phyloP scores from a whole-genome alignment of 2,797 vertebrate species.

The Bradypus variegatus region DNA sequence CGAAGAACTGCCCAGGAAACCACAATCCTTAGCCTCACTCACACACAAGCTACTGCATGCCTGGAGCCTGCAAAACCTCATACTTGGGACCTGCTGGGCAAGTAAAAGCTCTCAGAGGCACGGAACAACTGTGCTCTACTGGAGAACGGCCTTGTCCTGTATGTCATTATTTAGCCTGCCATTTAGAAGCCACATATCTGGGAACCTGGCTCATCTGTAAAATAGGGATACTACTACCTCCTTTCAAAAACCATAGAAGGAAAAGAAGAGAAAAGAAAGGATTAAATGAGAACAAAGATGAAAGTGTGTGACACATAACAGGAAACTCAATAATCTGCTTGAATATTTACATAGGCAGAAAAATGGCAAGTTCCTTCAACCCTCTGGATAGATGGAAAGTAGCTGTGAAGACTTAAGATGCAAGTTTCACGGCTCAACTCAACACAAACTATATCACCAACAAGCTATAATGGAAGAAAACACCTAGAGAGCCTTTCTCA shows the following conservation, averaged over 20 bases:
- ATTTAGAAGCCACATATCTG: not conserved
- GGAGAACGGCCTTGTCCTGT: not conserved
- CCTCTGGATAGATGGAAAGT: not conserved
- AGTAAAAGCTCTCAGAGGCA: not conserved
- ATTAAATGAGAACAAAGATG: not conserved
- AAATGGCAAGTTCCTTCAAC: conserved; percentile 9
- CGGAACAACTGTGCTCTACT: not conserved
- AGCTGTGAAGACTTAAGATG: not conserved
- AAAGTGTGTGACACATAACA: conserved; percentile 13
- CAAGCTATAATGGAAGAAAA: not conserved
- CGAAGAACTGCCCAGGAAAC: not conserved
- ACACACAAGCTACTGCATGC: not conserved
- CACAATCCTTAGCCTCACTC: not conserved
- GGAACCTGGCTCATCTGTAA: not conserved
- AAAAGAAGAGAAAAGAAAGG: not conserved
- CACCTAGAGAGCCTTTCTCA: not conserved
- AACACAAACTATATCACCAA: not conserved
- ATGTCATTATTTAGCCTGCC: not conserved
- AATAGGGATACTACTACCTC: not conserved
- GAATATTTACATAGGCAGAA: not conserved
- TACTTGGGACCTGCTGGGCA: not conserved
- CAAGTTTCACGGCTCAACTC: not conserved
- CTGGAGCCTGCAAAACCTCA: not conserved
- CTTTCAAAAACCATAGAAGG: not conserved
- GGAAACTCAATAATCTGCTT: not conserved